phyloP scores from a whole-genome alignment of 2,113 vertebrate species.

The Carettochelys insculpta region DNA sequence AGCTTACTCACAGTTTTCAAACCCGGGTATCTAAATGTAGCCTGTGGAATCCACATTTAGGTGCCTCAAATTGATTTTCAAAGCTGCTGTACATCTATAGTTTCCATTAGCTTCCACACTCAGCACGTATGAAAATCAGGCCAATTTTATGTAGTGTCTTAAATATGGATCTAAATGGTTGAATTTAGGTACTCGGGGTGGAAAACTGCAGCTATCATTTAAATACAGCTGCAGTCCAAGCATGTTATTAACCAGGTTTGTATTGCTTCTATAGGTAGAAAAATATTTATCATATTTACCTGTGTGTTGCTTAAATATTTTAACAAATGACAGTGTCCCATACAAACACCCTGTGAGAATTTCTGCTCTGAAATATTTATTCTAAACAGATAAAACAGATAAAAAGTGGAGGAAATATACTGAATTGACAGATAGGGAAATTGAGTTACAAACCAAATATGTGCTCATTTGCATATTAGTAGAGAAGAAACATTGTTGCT shows the following conservation, averaged over 20 bases:
- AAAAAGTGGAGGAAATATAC: not conserved
- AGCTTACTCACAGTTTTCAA: not conserved
- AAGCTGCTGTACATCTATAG: not conserved
- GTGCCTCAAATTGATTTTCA: not conserved
- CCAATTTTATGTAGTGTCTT: fast-evolving
- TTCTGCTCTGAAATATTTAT: not conserved
- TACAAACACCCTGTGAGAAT: not conserved
- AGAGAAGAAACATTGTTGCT: not conserved
- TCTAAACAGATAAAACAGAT: not conserved
- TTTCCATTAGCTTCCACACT: not conserved
- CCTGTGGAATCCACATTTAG: not conserved
- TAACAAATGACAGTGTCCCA: not conserved
- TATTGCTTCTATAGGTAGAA: not conserved
- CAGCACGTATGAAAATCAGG: not conserved
- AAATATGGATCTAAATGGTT: not conserved
- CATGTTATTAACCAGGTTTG: not conserved
- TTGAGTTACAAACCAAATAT: not conserved
- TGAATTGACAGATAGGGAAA: not conserved
- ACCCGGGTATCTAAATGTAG: not conserved
- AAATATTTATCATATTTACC: not conserved
- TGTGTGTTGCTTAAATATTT: not conserved
- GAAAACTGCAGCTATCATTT: not conserved
- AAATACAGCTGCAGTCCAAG: not conserved
- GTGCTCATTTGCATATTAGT: fast-evolving
- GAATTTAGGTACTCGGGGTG: not conserved